phyloP scores from a whole-genome alignment of 37 sponge, comb jelly and placozoan genomes.

The Trichoplax adhaerens region DNA sequence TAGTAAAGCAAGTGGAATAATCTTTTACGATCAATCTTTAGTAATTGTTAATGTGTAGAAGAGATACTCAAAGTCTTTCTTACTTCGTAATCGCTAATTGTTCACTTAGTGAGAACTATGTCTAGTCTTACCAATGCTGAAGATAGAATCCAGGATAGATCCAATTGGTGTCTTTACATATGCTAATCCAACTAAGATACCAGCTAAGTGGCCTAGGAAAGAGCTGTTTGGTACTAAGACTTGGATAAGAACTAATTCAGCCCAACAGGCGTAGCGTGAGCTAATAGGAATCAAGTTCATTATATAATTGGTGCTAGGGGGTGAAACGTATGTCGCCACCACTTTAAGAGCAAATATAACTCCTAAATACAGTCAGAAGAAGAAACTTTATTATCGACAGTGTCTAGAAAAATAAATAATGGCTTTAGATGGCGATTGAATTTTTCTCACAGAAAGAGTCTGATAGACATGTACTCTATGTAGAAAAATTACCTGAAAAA shows the following conservation, averaged over 20 bases:
- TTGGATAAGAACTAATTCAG: constrained; percentile 73
- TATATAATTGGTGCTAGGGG: constrained; percentile 24
- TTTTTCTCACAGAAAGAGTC: too few relatives aligned
- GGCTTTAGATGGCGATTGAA: too few relatives aligned
- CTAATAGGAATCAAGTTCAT: constrained; percentile 73
- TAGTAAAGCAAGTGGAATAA: constrained; percentile 17
- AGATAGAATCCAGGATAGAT: constrained; percentile 29
- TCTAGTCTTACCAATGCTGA: constrained; percentile 1
- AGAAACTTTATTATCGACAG: too few relatives aligned
- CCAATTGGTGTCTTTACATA: constrained; percentile 55
- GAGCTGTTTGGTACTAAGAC: constrained; percentile 78
- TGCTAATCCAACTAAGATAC: constrained; percentile 80
- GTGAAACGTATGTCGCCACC: constrained; percentile 47
- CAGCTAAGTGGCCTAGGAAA: constrained; percentile 91
- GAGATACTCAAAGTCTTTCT: background rate
- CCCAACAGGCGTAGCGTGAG: constrained; percentile 69
- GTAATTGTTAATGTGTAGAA: background rate
- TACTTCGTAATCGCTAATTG: constrained; percentile 1
- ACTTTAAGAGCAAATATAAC: constrained; percentile 96
- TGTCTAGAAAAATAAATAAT: too few relatives aligned
- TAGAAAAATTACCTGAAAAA: constrained; percentile 41
- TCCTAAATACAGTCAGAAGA: too few relatives aligned
- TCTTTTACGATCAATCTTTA: background rate
- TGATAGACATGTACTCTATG: too few relatives aligned
- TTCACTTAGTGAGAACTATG: background rate